These are phyloP conservation scores for Cosmia trapezina DNA, from an alignment of 2,888 invertebrate species.

Conservation along the genomic window DNA sequence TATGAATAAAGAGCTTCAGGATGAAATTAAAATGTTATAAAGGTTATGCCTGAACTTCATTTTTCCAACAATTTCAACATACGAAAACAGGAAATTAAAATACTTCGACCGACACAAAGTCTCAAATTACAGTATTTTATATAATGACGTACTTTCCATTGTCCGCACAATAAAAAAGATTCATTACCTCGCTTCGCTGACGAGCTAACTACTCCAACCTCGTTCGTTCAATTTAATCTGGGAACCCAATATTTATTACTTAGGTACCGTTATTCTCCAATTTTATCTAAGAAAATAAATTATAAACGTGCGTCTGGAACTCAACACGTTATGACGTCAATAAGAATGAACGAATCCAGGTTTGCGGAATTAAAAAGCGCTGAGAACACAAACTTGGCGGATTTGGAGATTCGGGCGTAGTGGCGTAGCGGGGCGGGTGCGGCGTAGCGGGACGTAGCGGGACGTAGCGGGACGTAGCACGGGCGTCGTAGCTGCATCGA, in stretches of 20 bases:
- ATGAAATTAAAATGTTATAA: slow-evolving; percentile 52
- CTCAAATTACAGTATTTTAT: slow-evolving; percentile 33
- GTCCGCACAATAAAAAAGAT: slow-evolving; percentile 56
- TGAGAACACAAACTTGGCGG: slow-evolving; percentile 64
- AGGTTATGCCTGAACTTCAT: slow-evolving; percentile 35
- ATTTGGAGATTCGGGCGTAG: slow-evolving; percentile 73
- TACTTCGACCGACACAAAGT: slow-evolving; percentile 11
- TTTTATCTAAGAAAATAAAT: slow-evolving; percentile 63
- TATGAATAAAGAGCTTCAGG: slow-evolving; percentile 51
- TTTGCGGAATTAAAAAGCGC: slow-evolving; percentile 69
- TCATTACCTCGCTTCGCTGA: slow-evolving; percentile 58
- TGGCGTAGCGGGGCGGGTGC: slow-evolving; percentile 70
- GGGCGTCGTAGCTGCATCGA: slow-evolving; percentile 91
- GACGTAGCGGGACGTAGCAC: slow-evolving; percentile 76
- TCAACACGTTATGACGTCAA: slow-evolving; percentile 62
- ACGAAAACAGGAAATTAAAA: slow-evolving; percentile 47
- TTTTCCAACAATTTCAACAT: slow-evolving; percentile 28
- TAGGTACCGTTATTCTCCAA: slow-evolving; percentile 36
- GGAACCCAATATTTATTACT: slow-evolving; percentile 56
- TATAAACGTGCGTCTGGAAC: slow-evolving; percentile 48
- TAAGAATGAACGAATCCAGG: slow-evolving; percentile 57
- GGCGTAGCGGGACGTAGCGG: slow-evolving; percentile 74
- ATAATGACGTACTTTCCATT: slow-evolving; percentile 48
- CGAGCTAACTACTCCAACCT: slow-evolving; percentile 57
- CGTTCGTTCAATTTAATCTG: slow-evolving; percentile 60